Evolutionary conservation across 2,797 vertebrate species (phyloP), one percentile per base, ranked within the genome.

Genomic region (Phalanger gymnotis): DNA sequence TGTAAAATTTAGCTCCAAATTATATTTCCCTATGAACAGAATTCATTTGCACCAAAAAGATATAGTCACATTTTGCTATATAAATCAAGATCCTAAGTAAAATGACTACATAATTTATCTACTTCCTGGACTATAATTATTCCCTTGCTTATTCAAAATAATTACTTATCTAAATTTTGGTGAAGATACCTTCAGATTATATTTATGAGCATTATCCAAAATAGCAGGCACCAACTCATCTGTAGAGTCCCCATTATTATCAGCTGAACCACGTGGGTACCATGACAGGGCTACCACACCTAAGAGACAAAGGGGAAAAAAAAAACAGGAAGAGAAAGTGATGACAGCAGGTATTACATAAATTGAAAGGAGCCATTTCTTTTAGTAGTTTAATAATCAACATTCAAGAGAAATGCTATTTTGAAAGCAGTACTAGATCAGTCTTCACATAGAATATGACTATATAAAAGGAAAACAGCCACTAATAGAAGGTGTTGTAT

Each of bases 211-310:
- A 97, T 99, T 98, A 95, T 99, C 99, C 98, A 99, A 98, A 98
- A 99, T 98, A 98, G 99, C 97, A 98, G 99, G 99, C 91, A 99
- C 99, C 58, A 99, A 98, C 92, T 98, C 96, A 97, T 99, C 99
- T 89, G 98, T 97, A 91, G 99, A 98, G 47, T 99, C 99, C 66
- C 99, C 99, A 51, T 99, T 99, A 93, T 99, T 99, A 98, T 99
- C 99, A 94, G 98, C 99, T 98, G 97, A 98, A 90, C 98, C 97
- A 5, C 99, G 99, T 95, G 99, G 99, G 97, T 99, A 99, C 99
- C 99, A 99, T 93, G 99, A 99, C 95, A 99, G 97, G 27, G 99
- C 99, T 61, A 99, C 94, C 90, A 99, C 99, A 97, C 99, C 99
- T 99, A 98, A 97, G 93, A 97, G 11, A 97, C 40, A 98, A 96